A percentile compares a stretch with the other conserved stretches of the same genome.
These are phyloP conservation scores for Ranitomeya variabilis DNA, from an alignment of 2,113 vertebrate species.

Conservation along the genomic window DNA sequence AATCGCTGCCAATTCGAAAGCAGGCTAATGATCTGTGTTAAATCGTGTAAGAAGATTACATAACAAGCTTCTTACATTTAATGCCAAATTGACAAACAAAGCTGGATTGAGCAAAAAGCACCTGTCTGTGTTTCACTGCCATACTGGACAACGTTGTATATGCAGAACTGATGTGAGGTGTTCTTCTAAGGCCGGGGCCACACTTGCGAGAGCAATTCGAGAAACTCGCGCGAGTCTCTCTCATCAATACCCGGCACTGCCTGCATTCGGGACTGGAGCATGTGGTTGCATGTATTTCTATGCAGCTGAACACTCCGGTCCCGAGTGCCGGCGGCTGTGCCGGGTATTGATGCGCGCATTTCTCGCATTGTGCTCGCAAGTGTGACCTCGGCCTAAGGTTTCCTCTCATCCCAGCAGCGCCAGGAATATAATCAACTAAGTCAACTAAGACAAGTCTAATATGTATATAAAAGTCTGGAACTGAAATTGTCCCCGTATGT, in stretches of 20 bases:
- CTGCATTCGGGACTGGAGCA: too few relatives aligned
- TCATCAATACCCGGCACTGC: too few relatives aligned
- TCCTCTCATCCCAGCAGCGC: neutral
- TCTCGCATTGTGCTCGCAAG: too few relatives aligned
- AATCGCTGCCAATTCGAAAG: slow-evolving; percentile 29
- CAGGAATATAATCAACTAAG: neutral
- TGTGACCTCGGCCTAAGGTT: too few relatives aligned
- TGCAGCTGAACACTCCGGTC: too few relatives aligned
- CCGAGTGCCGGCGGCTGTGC: too few relatives aligned
- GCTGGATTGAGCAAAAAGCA: slow-evolving; percentile 21
- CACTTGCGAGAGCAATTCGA: too few relatives aligned
- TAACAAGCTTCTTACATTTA: slow-evolving; percentile 45
- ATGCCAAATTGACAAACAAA: slow-evolving; percentile 38
- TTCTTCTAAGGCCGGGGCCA: neutral
- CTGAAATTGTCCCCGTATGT: too few relatives aligned
- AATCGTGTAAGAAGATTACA: slow-evolving; percentile 41
- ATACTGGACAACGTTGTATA: neutral
- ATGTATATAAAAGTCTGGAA: neutral
- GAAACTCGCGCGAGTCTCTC: too few relatives aligned
- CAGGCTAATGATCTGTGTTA: slow-evolving; percentile 44
- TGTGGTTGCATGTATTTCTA: too few relatives aligned
- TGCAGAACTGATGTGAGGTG: neutral
- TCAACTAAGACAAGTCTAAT: neutral
- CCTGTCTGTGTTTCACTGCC: neutral
- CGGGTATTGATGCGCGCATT: too few relatives aligned